These are phyloP conservation scores for Macrostomum cliftonense DNA, from an alignment of 2,888 invertebrate species.

Conservation along the genomic window DNA sequence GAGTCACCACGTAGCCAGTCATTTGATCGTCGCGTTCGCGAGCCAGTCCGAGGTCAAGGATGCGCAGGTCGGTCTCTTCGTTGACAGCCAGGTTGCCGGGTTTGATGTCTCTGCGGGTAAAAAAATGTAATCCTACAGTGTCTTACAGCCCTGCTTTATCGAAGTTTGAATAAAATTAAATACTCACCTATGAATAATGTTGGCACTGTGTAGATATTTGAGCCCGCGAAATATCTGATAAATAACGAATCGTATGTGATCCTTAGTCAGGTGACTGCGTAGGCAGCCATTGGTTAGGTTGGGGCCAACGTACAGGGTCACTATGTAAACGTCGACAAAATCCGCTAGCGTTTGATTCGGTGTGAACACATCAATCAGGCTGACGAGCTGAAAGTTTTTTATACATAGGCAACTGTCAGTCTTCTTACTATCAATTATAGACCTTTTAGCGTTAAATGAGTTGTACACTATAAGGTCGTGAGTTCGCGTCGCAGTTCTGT, in stretches of 20 bases:
- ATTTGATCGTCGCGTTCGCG: constrained; percentile 91
- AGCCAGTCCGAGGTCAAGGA: constrained; percentile 91
- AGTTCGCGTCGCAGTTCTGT: no score
- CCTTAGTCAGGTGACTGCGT: constrained; percentile 77
- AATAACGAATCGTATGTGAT: constrained; percentile 24
- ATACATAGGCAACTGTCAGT: no score
- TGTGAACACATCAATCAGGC: constrained; percentile 70
- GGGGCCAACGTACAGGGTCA: constrained; percentile 93
- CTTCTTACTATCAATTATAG: no score
- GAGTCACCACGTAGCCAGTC: constrained; percentile 91
- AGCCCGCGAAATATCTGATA: constrained; percentile 41
- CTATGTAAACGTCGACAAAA: constrained; percentile 86
- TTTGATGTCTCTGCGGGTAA: constrained; percentile 36
- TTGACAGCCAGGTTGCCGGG: constrained; percentile 41
- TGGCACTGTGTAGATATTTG: constrained; percentile 42
- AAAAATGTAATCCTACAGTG: no score
- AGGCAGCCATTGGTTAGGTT: constrained; percentile 92
- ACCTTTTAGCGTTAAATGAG: no score
- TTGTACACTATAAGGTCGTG: no score
- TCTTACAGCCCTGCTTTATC: no score
- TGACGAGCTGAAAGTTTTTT: constrained; percentile 41
- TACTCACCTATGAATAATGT: constrained; percentile 36
- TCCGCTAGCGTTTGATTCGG: constrained; percentile 61
- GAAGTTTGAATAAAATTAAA: no score
- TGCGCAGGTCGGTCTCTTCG: constrained; percentile 43